Evolutionary conservation across 2,113 vertebrate genomes (phyloP), one percentile per base, ranked within the genome.

Genomic region (Columba livia): DNA sequence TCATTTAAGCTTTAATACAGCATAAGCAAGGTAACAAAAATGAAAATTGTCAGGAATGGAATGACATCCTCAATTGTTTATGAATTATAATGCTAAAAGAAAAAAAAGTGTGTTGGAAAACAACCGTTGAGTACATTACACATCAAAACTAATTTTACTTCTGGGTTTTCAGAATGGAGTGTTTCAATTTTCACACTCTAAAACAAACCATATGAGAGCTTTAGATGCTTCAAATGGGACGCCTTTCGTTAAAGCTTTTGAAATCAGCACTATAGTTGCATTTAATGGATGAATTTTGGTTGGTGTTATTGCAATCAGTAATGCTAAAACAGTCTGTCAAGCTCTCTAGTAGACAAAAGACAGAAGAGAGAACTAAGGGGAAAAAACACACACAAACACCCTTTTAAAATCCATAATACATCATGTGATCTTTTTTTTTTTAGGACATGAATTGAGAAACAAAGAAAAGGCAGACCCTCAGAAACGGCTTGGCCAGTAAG

Each of bases 281-380:
- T 79, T 95, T 88, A 84, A 81, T 71, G 73, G 93, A 84, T 69
- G 82, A 67, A 88, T 93, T 96, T 93, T 92, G 64, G 64, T 83
- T 57, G 72, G 85, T 92, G 72, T 92, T 94, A 94, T 65, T 93
- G 90, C 77, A 95, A 94, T 95, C 82, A 92, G 85, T 90, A 96
- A 96, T 94, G 82, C 44, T 96, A 93, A 96, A 96, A 93, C 75
- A 92, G 85, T 84, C 82, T 95, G 92, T 88, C 90, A 94, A 94
- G 69, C 44, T 78, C 53, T 84, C 47, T 60, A 90, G 54, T 62
- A 93, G 60, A 70, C 29, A 89, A 71, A 89, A 90, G 88, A 90
- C 85, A 95, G 71, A 94, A 84, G 56, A 94, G 56, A 85, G 51
- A 95, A 92, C 69, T 86, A 85, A 86, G 42, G 61, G 34, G 50